These are phyloP conservation scores for Orycteropus afer DNA, from an alignment of 2,113 vertebrate species.

Conservation along the genomic window DNA sequence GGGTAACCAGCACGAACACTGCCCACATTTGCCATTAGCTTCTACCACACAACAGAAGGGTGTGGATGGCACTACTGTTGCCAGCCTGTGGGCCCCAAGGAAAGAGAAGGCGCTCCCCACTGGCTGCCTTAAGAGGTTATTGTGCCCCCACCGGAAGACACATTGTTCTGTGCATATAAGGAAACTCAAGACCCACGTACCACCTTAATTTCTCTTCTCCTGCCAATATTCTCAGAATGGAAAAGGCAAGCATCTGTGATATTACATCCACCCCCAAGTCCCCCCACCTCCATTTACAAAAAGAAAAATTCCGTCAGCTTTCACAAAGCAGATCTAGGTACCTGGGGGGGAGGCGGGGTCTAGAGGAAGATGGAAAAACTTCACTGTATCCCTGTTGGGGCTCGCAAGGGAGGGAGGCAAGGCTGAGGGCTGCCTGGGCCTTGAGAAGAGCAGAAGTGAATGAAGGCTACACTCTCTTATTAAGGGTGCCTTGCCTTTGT, in stretches of 20 bases:
- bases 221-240: constrained; percentile 75
- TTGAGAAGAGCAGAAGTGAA: not conserved
- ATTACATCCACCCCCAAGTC: constrained; percentile 56
- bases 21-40: constrained; percentile 32
- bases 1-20: not conserved
- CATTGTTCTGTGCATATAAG: constrained; percentile 62
- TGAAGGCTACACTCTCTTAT: not conserved
- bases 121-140: constrained; percentile 14
- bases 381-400: constrained; percentile 31
- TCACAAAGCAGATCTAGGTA: constrained; percentile 5
- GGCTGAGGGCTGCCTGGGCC: not conserved
- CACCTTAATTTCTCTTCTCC: constrained; percentile 63
- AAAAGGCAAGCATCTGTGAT: constrained; percentile 75
- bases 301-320: not conserved
- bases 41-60: constrained; percentile 46
- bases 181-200: constrained; percentile 66
- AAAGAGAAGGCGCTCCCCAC: constrained; percentile 1
- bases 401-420: not conserved
- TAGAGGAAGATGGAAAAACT: not conserved
- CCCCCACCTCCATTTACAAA: constrained; percentile 28
- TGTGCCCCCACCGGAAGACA: constrained; percentile 60
- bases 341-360: not conserved
- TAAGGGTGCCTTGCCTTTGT: not conserved
- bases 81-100: not conserved
- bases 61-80: not conserved